Conservation (phyloP, 1,140 invertebrate species). For the Octopus sinensis region DNA sequence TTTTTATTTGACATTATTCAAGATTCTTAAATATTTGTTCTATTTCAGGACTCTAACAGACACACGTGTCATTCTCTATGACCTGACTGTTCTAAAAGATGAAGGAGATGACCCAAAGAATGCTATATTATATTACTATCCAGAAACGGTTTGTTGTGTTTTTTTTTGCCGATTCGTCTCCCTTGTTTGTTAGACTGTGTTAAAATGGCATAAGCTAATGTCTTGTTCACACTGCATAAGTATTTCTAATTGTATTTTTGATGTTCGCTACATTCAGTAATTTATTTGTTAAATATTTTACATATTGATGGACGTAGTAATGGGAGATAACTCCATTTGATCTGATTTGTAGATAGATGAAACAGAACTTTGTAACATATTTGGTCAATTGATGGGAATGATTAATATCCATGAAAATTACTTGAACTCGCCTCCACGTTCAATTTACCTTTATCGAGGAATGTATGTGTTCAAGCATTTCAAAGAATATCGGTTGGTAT, state of each 20-base stretch:
- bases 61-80: conserved; percentile 15
- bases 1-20: too few species aligned
- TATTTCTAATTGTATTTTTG: too few species aligned
- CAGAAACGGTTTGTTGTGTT: conserved; percentile 19
- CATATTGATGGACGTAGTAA: too few species aligned
- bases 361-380: conserved; percentile 20
- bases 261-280: too few species aligned
- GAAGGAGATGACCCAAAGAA: conserved; percentile 28
- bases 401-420: conserved; percentile 18
- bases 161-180: background rate
- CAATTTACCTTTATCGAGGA: conserved; percentile 17
- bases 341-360: background rate
- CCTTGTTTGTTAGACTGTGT: too few species aligned
- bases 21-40: background rate
- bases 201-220: too few species aligned
- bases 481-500: conserved; percentile 22
- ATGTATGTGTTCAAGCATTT: conserved; percentile 26
- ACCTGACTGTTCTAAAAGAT: conserved; percentile 17
- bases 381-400: conserved; percentile 28
- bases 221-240: too few species aligned
- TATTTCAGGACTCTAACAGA: background rate
- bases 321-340: too few species aligned
- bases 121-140: conserved; percentile 27
- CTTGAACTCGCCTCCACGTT: conserved; percentile 10
- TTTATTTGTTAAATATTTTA: too few species aligned